phyloP scores from a whole-genome alignment of 2,888 invertebrate genomes.

The Drosophila pseudotalamancana region DNA sequence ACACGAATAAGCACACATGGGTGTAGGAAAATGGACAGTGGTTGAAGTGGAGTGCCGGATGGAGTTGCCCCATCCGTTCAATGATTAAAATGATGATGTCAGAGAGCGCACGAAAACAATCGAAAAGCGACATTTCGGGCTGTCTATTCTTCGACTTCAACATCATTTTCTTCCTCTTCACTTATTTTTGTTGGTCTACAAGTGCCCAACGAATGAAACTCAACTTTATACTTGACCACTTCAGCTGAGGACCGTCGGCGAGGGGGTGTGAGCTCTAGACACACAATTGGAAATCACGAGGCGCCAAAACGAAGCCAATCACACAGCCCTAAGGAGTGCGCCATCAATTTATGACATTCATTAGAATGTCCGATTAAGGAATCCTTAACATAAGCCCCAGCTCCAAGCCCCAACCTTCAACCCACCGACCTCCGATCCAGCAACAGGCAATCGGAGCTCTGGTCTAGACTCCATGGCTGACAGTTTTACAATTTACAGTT shows the following conservation, averaged over 20 bases:
- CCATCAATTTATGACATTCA: conserved; percentile 84
- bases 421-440: neutral
- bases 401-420: conserved; percentile 69
- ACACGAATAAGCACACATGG: conserved; percentile 22
- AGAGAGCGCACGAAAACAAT: conserved; percentile 47
- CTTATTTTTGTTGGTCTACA: conserved; percentile 34
- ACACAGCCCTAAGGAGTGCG: conserved; percentile 29
- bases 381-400: conserved; percentile 80
- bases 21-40: conserved; percentile 37
- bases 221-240: conserved; percentile 83
- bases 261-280: conserved; percentile 5
- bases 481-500: conserved; percentile 25
- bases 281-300: conserved; percentile 72
- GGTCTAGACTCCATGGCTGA: conserved; percentile 9
- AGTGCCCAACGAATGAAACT: conserved; percentile 59
- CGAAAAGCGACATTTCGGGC: conserved; percentile 15
- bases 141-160: conserved; percentile 5
- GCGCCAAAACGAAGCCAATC: conserved; percentile 82
- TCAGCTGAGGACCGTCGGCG: conserved; percentile 44
- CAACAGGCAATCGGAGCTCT: conserved; percentile 24
- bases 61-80: conserved; percentile 24
- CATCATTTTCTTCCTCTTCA: neutral
- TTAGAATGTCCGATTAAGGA: conserved; percentile 83
- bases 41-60: conserved; percentile 20
- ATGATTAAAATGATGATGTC: conserved; percentile 81